Conservation (phyloP, 2,113 vertebrate species). For the Siniperca knerii region DNA sequence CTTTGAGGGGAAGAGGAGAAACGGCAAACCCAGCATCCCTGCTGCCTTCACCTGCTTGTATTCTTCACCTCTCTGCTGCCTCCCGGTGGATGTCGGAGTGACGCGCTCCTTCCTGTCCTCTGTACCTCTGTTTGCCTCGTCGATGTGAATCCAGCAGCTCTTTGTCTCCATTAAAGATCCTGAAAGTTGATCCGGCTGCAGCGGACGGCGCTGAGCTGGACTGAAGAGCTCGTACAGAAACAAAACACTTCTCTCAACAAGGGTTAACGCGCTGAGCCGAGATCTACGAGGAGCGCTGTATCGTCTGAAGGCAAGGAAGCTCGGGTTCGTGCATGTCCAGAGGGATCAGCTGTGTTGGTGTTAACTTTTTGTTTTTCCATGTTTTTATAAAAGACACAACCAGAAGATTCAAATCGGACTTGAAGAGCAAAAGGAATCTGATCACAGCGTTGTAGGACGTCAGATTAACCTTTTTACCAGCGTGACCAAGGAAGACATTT, state of each 20-base stretch:
- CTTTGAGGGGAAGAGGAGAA: background rate
- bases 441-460: background rate
- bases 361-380: background rate
- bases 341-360: constrained; percentile 4
- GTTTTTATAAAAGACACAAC: background rate
- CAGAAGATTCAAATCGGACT: background rate
- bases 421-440: background rate
- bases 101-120: constrained; percentile 2
- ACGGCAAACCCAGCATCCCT: background rate
- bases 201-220: background rate
- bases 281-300: background rate
- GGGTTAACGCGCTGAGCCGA: background rate
- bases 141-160: constrained; percentile 22
- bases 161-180: constrained; percentile 8
- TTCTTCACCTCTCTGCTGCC: constrained; percentile 46
- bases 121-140: constrained; percentile 40
- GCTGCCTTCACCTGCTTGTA: constrained; percentile 39
- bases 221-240: background rate
- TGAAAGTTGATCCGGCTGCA: background rate
- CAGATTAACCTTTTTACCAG: background rate
- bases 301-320: background rate
- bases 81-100: constrained; percentile 27
- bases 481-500: background rate
- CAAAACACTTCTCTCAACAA: background rate
- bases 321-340: constrained; percentile 1